These are phyloP conservation scores for Anseranas semipalmata DNA, from an alignment of 2,113 vertebrate species.

Conservation along the genomic window DNA sequence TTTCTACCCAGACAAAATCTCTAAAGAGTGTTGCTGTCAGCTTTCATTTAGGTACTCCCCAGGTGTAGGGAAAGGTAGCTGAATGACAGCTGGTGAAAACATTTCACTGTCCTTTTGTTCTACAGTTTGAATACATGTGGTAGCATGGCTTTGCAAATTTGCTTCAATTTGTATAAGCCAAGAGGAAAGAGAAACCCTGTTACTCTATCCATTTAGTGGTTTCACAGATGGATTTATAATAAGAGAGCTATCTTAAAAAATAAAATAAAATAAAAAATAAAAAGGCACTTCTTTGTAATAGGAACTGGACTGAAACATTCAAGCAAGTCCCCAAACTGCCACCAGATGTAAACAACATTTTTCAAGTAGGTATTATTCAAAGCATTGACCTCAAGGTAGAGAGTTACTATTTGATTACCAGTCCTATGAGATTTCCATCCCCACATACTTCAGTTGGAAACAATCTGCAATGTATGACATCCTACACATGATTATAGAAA, in stretches of 20 bases:
- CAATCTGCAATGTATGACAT: slow-evolving; percentile 55
- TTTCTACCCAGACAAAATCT: background rate
- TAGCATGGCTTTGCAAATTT: background rate
- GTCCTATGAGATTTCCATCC: slow-evolving; percentile 33
- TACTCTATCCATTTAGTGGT: background rate
- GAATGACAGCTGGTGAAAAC: background rate
- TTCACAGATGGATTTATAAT: background rate
- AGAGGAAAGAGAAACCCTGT: background rate
- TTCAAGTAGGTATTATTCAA: slow-evolving; percentile 32
- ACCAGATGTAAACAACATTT: slow-evolving; percentile 53
- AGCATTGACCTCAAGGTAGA: slow-evolving; percentile 53
- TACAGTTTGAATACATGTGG: background rate
- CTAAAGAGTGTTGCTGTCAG: background rate
- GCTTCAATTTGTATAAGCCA: background rate
- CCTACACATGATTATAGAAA: slow-evolving; percentile 51
- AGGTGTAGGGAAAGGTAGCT: background rate
- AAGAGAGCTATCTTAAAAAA: background rate
- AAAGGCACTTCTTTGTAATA: background rate
- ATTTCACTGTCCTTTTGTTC: background rate
- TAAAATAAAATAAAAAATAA: background rate
- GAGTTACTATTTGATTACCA: slow-evolving; percentile 50
- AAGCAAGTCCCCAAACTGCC: slow-evolving; percentile 1
- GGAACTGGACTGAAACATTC: background rate
- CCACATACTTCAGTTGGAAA: slow-evolving; percentile 57
- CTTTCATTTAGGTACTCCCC: background rate